Evolutionary conservation across 2,113 vertebrate species (phyloP), one percentile per base, ranked within the genome.

Genomic region (Calypte anna): DNA sequence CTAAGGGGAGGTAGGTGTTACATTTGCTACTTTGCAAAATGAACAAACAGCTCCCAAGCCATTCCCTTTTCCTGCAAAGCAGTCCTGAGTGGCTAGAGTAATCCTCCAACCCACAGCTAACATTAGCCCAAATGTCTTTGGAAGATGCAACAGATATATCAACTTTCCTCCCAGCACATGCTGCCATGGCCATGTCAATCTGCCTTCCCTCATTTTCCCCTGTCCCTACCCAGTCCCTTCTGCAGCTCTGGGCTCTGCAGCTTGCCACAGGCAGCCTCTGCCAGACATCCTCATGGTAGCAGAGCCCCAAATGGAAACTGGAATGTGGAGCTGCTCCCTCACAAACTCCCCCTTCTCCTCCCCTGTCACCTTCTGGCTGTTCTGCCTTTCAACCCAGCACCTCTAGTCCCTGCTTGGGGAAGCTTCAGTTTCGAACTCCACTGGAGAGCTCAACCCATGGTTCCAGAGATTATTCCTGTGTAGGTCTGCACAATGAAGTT

Each of bases 301-400:
- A 69, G 62, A 50, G 66, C 43, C 74, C 58, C 81, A 53, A 14
- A 72, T 24, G 38, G 55, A 44, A 90, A 73, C 21, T 28, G 67
- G 77, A 91, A 81, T 24, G 44, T 1, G 31, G 53, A 89, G 82
- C 72, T 6, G 12, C 75, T 86, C 67, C 78, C 62, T 86, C 90
- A 22, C 68, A 43, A 90, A 36, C 15, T 69, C 88, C 61, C 36
- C n/a, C 48, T 68, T 66, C 59, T 63, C 67, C 11, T 85, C 14
- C 82, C 46, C 53, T 63, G n/a, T 74, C 73, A 77, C 96, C 91
- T 90, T 83, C 87, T 93, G 88, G 31, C 76, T 70, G 57, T 33
- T 83, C 55, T 75, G 64, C 94, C 78, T 92, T 90, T 87, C 94
- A 85, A 68, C 4, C 83, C 89, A 79, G 78, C 82, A 75, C 81